Base-by-base conservation (phyloP, 2,797 vertebrate species). In the Microhierax caerulescens region DNA sequence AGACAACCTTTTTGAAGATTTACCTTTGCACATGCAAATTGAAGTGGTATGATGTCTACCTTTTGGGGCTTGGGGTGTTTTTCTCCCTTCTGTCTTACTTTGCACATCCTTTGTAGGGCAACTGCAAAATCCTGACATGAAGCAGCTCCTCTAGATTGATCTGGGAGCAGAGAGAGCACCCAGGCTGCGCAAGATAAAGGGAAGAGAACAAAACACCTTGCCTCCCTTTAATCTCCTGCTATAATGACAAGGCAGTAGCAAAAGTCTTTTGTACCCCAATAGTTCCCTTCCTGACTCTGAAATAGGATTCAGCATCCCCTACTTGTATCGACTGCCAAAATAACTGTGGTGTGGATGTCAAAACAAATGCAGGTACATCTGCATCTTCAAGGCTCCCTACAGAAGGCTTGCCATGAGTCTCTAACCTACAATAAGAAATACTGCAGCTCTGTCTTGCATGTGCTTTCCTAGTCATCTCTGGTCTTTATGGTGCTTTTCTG, bases 71-170 rank as follows among this genome's bases (percentile, higher is more conserved):
- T 50, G 21, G 9, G 4, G 3, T 7, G 39, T 1, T 30, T 78
- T 39, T 37, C 7, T 1, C 5, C 10, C 8, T 4, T 50, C 30
- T 39, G 0, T 32, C 45, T 32, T 43, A 20, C 9, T 51, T 39
- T 39, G 14, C 5, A 59, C 6, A 32, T 4, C 14, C 2, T 76
- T 48, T 54, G 7, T 30, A 60, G 56, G 32, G 10, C 30, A 41
- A n/a, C n/a, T 51, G 17, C 34, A 37, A 30, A 83, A 51, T 30
- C 20, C 45, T 47, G 64, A 81, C 3, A 3, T 34, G 36, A 72
- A 60, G 41, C 70, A 51, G 21, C 11, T 53, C 7, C 53, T 41
- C 41, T 51, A 50, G 32, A 50, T 5, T 30, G 25, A 68, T 32
- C 9, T 80, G 45, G 23, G 34, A 84, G 43, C 19, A 56, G 34